Evolutionary conservation across 2,888 invertebrate genomes (phyloP).

Genomic region (Erebia epiphron): DNA sequence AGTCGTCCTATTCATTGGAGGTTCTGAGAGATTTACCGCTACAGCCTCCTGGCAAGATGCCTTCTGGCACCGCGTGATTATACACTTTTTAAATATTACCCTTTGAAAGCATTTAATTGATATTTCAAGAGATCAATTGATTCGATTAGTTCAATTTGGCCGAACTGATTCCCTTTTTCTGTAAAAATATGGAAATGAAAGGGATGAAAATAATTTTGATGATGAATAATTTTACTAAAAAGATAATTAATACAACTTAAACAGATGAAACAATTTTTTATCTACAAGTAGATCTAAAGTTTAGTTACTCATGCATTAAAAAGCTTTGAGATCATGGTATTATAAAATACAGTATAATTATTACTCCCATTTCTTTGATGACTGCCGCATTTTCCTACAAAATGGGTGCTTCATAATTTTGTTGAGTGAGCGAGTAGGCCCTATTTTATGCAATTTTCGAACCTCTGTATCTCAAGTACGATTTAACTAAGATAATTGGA

Average conservation of each 20-base stretch:
- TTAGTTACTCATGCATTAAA: no score
- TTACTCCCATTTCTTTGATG: no score
- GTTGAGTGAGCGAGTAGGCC: no score
- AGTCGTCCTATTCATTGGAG: constrained; percentile 74
- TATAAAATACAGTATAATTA: no score
- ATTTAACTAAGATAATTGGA: no score
- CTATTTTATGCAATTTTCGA: no score
- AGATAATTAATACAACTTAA: background rate
- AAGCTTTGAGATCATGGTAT: no score
- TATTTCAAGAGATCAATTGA: constrained; percentile 10
- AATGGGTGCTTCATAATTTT: no score
- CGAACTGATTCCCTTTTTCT: background rate
- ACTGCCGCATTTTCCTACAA: no score
- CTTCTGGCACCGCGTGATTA: constrained; percentile 63
- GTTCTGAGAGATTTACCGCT: constrained; percentile 75
- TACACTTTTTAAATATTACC: constrained; percentile 25
- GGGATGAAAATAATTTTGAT: background rate
- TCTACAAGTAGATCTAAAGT: no score
- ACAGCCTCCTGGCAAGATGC: constrained; percentile 79
- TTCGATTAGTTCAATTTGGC: constrained; percentile 9
- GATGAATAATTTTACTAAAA: background rate
- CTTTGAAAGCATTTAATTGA: constrained; percentile 14
- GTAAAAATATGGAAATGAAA: constrained; percentile 32
- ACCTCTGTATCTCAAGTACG: no score
- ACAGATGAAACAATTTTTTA: no score